Evolutionary conservation across 1,140 invertebrate genomes (phyloP), one percentile per base, ranked within the genome.

Genomic region (Drosophila parvula): DNA sequence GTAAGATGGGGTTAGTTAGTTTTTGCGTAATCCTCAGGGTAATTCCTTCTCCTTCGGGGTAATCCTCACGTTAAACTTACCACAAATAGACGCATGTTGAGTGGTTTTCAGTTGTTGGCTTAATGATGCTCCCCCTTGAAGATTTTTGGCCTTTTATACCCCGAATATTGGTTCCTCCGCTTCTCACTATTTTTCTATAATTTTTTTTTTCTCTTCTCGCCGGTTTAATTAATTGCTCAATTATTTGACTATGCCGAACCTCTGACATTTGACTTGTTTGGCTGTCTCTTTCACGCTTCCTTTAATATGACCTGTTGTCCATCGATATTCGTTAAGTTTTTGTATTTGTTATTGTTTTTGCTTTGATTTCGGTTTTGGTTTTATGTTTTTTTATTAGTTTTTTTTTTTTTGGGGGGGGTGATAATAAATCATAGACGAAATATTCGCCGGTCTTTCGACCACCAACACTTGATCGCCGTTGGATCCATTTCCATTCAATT

Each of bases 151-250:
- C 60, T 91, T 91, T 91, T 91, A 91, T 91, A 91, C 76, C 67
- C 65, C 65, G 32, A 45, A 60, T 50, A 60, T 60, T 48, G 56
- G 62, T 79, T 81, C 65, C 69, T 47, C 36, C 69, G 67, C 69
- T 48, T 71, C 69, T 71, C 56, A 48, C 44, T 44, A 59, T 78
- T 69, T 81, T 84, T 81, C 55, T 84, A 55, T 53, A 81, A 58
- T 50, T 79, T 75, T 71, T 75, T 71, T 74, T 56, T 61, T 38
- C 8, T 28, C 50, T 58, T 38, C 22, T 78, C 44, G 80, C 70
- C 71, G 65, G 68, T 56, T 88, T 89, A 89, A 88, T 88, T 88
- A 88, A 88, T 88, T 88, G 84, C 84, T 88, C 84, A 88, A 88
- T 88, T 88, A 88, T 88, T 88, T 89, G 77, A 10, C 69, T 81